Evolutionary conservation across 2,888 invertebrate species (phyloP).

Genomic region (Chloromyia formosa): DNA sequence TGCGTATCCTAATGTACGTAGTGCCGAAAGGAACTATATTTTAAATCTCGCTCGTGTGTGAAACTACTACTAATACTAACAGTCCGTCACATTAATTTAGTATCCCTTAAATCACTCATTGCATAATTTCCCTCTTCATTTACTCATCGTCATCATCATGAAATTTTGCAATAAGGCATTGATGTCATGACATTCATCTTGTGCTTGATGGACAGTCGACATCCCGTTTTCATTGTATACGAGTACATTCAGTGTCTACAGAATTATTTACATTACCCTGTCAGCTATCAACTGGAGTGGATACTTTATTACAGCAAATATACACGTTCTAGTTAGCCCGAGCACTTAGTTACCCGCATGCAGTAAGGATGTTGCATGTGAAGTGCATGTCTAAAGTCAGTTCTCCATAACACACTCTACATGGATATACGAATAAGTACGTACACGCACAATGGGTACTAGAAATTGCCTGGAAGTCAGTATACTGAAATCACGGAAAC

Average conservation of each 20-base stretch:
- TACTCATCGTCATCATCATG: too few species aligned
- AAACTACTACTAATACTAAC: too few species aligned
- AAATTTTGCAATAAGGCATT: neutral
- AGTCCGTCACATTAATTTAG: too few species aligned
- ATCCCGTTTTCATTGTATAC: constrained; percentile 34
- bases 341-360: too few species aligned
- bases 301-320: constrained; percentile 25
- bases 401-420: neutral
- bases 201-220: constrained; percentile 38
- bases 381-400: neutral
- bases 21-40: too few species aligned
- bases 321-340: neutral
- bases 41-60: too few species aligned
- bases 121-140: too few species aligned
- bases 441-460: too few species aligned
- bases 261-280: constrained; percentile 38
- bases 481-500: constrained; percentile 12
- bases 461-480: neutral
- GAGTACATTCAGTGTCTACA: constrained; percentile 25
- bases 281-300: constrained; percentile 26
- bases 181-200: constrained; percentile 37
- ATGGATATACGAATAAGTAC: neutral
- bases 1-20: too few species aligned
- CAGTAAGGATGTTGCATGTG: neutral
- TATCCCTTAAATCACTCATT: neutral